Evolutionary conservation across 2,797 vertebrate genomes (phyloP).

Genomic region (Anniella stebbinsi): DNA sequence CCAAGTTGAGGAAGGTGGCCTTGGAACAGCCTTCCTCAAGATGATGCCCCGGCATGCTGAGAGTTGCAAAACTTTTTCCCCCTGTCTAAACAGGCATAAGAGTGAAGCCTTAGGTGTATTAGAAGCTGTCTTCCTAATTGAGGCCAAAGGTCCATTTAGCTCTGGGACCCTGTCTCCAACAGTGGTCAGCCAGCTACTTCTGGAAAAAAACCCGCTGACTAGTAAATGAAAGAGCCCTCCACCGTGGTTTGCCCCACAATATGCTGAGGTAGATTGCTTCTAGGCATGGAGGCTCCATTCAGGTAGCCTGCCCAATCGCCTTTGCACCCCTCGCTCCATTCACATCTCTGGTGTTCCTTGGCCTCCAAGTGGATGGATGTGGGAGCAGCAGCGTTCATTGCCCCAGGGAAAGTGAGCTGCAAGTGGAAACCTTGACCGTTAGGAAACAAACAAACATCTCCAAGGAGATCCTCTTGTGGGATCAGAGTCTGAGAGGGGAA

Average conservation of each 20-base stretch:
- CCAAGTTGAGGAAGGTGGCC: too few species aligned
- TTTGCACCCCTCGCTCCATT: background rate
- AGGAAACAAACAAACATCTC: background rate
- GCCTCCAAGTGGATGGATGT: constrained; percentile 60
- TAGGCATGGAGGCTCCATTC: background rate
- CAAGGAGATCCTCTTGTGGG: background rate
- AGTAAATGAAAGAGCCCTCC: background rate
- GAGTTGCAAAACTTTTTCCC: too few species aligned
- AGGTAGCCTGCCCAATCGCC: background rate
- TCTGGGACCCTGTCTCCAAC: too few species aligned
- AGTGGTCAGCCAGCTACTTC: background rate
- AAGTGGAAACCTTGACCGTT: background rate
- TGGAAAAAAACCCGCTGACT: background rate
- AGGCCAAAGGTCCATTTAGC: too few species aligned
- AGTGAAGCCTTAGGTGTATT: too few species aligned
- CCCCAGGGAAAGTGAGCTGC: background rate
- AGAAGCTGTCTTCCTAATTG: too few species aligned
- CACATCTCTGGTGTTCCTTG: background rate
- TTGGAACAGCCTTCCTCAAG: too few species aligned
- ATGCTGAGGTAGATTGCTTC: background rate
- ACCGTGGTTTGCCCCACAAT: background rate
- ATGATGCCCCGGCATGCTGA: too few species aligned
- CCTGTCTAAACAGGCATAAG: too few species aligned
- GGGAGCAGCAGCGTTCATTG: constrained; percentile 42
- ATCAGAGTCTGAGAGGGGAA: background rate